A percentile compares a stretch with the other conserved stretches of the same genome.
Conservation (phyloP, 2,797 vertebrate species). For the Clarias platycephalus region DNA sequence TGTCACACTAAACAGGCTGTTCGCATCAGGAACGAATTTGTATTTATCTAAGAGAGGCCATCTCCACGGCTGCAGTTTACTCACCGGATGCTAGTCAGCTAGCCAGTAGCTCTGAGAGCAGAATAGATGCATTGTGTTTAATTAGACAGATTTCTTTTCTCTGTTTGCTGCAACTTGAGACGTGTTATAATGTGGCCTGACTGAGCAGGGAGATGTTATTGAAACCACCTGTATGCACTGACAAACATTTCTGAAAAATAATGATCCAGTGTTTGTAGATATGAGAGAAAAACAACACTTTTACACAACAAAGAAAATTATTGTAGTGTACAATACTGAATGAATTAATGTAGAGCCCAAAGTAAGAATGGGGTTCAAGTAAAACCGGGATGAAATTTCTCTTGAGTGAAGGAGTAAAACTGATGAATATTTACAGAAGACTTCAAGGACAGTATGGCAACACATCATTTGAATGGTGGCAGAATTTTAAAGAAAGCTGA, state of each 20-base stretch:
- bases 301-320: not conserved
- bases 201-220: not conserved
- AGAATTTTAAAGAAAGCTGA: too few species aligned
- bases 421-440: too few species aligned
- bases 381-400: too few species aligned
- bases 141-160: not conserved
- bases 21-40: slow-evolving; percentile 52
- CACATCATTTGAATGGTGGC: too few species aligned
- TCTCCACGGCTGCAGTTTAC: slow-evolving; percentile 42
- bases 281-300: not conserved
- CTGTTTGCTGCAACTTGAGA: not conserved
- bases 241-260: not conserved
- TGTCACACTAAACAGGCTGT: slow-evolving; percentile 42
- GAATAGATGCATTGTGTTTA: slow-evolving; percentile 12
- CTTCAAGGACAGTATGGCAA: too few species aligned
- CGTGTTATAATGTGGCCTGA: not conserved
- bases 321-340: too few species aligned
- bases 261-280: not conserved
- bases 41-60: slow-evolving; percentile 55
- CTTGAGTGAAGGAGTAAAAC: too few species aligned
- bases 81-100: slow-evolving; percentile 30
- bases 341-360: too few species aligned
- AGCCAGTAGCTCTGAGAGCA: slow-evolving; percentile 29
- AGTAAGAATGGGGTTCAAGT: too few species aligned
- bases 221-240: not conserved